These are phyloP conservation scores for Danio kyathit DNA, from an alignment of 2,797 vertebrate genomes.

Conservation along the genomic window DNA sequence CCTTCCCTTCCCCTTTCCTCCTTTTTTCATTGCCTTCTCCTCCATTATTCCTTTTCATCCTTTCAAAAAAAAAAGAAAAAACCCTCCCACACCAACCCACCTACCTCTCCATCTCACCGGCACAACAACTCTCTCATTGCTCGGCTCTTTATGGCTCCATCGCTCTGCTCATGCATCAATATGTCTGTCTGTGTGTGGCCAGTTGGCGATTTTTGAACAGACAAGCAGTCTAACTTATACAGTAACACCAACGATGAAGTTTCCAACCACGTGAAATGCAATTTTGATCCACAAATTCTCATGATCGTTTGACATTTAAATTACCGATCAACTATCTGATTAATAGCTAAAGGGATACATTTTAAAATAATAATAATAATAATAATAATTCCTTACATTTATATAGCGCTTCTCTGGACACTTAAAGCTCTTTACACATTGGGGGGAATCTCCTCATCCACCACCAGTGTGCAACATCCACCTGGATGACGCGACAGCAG, in stretches of 20 bases:
- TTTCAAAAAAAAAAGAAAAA: constrained; percentile 37
- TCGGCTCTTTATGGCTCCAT: constrained; percentile 28
- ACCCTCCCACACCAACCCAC: constrained; percentile 27
- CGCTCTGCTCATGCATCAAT: constrained; percentile 28
- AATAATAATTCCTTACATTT: too few relatives aligned
- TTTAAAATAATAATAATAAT: too few relatives aligned
- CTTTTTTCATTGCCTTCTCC: constrained; percentile 41
- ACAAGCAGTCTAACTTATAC: constrained; percentile 9
- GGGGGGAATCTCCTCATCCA: too few relatives aligned
- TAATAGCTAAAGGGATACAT: too few relatives aligned
- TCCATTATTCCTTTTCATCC: constrained; percentile 44
- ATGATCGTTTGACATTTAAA: too few relatives aligned
- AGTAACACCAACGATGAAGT: not conserved
- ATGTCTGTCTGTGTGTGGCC: constrained; percentile 2
- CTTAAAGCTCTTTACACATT: too few relatives aligned
- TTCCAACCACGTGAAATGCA: not conserved
- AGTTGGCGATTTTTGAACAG: not conserved
- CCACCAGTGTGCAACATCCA: too few relatives aligned
- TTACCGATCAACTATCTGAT: too few relatives aligned
- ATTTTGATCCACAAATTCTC: not conserved
- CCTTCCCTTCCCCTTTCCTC: constrained; percentile 33
- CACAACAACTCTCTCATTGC: constrained; percentile 29
- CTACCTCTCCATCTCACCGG: constrained; percentile 24
- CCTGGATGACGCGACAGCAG: too few relatives aligned
- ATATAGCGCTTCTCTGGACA: too few relatives aligned